Conservation (phyloP, 2,113 vertebrate genomes). For the Clupea harengus region DNA sequence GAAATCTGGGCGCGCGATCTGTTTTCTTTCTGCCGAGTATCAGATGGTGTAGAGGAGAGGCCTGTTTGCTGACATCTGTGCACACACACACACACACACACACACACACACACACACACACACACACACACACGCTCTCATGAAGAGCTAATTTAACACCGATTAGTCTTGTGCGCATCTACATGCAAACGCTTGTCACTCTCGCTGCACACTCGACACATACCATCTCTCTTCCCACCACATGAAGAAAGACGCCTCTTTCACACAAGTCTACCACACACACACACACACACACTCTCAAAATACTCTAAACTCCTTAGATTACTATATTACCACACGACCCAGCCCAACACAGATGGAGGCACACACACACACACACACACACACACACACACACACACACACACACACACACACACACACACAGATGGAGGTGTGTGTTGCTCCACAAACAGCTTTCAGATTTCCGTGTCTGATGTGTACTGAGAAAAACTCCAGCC, state of each 20-base stretch:
- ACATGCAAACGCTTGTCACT: background rate
- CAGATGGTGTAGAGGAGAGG: background rate
- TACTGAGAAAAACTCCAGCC: too few relatives aligned
- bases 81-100: background rate
- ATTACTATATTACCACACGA: background rate
- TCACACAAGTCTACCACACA: background rate
- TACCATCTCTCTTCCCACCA: background rate
- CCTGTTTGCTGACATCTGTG: background rate
- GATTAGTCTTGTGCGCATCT: background rate
- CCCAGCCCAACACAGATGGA: background rate
- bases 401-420: background rate
- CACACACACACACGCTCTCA: background rate
- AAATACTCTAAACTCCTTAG: background rate
- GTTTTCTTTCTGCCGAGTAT: background rate
- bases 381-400: background rate
- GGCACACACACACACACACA: background rate
- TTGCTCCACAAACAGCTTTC: too few relatives aligned
- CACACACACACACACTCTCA: background rate
- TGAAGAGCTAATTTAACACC: background rate
- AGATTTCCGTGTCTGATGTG: too few relatives aligned
- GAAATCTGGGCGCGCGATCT: conserved; percentile 13
- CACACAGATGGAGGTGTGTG: background rate
- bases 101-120: background rate
- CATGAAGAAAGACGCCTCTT: background rate
- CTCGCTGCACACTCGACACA: background rate